Conservation (phyloP, 2,888 invertebrate species). For the Andrena trimmerana region DNA sequence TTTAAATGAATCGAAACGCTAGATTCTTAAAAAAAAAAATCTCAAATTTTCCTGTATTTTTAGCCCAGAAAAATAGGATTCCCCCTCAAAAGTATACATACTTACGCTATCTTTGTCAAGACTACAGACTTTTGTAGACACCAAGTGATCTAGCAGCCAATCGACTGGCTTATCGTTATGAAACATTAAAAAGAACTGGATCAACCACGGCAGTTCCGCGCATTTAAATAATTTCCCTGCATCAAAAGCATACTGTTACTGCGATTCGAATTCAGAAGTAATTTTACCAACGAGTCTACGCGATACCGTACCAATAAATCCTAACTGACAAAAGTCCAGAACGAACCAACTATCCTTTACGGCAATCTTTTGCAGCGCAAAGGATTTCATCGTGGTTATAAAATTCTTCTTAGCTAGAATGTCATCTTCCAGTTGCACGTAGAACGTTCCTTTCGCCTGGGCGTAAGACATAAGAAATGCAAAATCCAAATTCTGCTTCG, state of each 20-base stretch:
- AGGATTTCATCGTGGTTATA: slow-evolving; percentile 93
- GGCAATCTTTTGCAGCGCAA: slow-evolving; percentile 91
- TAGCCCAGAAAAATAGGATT: background rate
- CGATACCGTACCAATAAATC: slow-evolving; percentile 92
- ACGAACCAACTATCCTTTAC: slow-evolving; percentile 94
- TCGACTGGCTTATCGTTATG: slow-evolving; percentile 98
- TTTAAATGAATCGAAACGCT: too few relatives aligned
- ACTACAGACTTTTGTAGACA: slow-evolving; percentile 95
- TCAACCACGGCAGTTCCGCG: slow-evolving; percentile 93
- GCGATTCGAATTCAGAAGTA: background rate
- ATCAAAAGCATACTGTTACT: slow-evolving; percentile 68
- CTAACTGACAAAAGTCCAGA: slow-evolving; percentile 96
- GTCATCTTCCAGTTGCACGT: slow-evolving; percentile 97
- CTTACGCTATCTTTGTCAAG: slow-evolving; percentile 91
- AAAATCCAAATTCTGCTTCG: slow-evolving; percentile 97
- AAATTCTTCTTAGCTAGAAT: slow-evolving; percentile 95
- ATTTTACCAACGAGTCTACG: background rate
- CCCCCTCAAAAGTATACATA: slow-evolving; percentile 58
- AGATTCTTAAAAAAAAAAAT: too few relatives aligned
- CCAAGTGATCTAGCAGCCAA: slow-evolving; percentile 96
- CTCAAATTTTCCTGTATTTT: background rate
- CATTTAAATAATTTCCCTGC: slow-evolving; percentile 95
- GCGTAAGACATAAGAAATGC: slow-evolving; percentile 98
- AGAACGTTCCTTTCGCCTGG: slow-evolving; percentile 94
- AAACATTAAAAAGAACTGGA: slow-evolving; percentile 97